These are phyloP conservation scores for Hydroisotoma schaefferi DNA, from an alignment of 2,888 invertebrate species.

Conservation along the genomic window DNA sequence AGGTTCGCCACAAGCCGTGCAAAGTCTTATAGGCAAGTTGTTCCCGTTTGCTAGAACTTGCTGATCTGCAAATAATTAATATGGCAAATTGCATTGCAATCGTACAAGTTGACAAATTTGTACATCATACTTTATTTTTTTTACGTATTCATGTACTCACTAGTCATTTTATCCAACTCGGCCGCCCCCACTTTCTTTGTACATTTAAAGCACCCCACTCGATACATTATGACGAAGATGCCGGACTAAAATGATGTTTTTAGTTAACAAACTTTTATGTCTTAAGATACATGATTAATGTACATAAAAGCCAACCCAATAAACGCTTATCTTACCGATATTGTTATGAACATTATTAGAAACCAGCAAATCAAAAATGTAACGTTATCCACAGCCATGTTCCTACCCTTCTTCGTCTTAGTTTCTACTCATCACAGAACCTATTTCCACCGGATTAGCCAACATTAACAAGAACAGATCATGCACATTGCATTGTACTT, in stretches of 20 bases:
- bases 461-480: too few relatives aligned
- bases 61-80: too few relatives aligned
- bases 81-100: too few relatives aligned
- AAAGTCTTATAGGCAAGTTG: conserved; percentile 1
- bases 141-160: neutral
- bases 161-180: conserved; percentile 8
- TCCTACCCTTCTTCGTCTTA: too few relatives aligned
- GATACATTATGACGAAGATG: conserved; percentile 30
- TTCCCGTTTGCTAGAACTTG: neutral
- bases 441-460: too few relatives aligned
- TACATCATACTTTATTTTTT: neutral
- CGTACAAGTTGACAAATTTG: too few relatives aligned
- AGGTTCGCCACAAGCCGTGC: conserved; percentile 9
- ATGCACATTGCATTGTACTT: too few relatives aligned
- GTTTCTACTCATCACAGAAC: too few relatives aligned
- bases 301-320: neutral
- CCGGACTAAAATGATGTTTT: conserved; percentile 16
- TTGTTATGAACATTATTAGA: conserved; percentile 26
- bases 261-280: neutral
- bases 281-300: neutral
- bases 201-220: conserved; percentile 31
- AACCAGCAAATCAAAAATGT: conserved; percentile 30
- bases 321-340: conserved; percentile 21
- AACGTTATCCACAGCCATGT: conserved; percentile 26
- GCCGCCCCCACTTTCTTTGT: conserved; percentile 19